Evolutionary conservation across 2,888 invertebrate species (phyloP).

Genomic region (Cantharis nigra): DNA sequence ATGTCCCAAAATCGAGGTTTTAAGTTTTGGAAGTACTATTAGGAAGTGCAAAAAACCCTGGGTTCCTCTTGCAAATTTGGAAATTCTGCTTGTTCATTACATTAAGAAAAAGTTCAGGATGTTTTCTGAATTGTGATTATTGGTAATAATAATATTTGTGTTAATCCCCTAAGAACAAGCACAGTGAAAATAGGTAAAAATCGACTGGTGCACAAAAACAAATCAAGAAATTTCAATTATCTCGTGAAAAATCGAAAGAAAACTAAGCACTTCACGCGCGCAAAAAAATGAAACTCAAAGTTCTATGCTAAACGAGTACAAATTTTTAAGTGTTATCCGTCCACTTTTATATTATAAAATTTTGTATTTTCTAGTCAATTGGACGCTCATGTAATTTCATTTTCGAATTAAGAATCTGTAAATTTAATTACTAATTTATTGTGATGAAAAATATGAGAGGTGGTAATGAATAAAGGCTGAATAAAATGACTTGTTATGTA

Average conservation of each 20-base stretch:
- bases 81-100: too few relatives aligned
- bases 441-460: conserved; percentile 15
- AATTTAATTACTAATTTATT: conserved; percentile 21
- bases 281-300: background rate
- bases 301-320: conserved; percentile 17
- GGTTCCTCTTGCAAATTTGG: too few relatives aligned
- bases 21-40: too few relatives aligned
- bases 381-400: conserved; percentile 20
- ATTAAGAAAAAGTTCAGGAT: too few relatives aligned
- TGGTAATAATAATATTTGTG: background rate
- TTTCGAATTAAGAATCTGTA: conserved; percentile 14
- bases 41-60: too few relatives aligned
- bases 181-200: background rate
- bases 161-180: background rate
- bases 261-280: background rate
- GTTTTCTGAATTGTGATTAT: too few relatives aligned
- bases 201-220: background rate
- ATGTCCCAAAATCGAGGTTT: too few relatives aligned
- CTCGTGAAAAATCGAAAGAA: background rate
- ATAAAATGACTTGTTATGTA: conserved; percentile 26
- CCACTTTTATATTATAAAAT: conserved; percentile 26
- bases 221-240: background rate
- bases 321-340: conserved; percentile 28
- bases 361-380: conserved; percentile 30
- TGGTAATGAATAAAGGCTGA: conserved; percentile 20